A percentile compares a stretch with the other conserved stretches of the same genome.
Conservation (phyloP, 2,113 vertebrate species). For the Rhynchopsitta pachyrhyncha region DNA sequence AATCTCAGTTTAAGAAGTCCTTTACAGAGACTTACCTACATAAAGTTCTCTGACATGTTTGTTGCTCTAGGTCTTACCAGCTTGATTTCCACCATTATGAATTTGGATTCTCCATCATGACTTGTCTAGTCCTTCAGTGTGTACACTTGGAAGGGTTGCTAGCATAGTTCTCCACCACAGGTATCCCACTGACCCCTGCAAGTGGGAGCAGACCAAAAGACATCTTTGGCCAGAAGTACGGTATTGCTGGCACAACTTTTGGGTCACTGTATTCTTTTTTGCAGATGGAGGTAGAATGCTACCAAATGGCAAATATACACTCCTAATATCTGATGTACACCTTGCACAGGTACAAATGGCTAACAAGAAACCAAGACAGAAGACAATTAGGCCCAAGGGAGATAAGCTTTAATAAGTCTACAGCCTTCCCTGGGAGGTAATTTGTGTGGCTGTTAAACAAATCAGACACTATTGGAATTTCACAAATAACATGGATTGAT, state of each 20-base stretch:
- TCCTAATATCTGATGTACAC: neutral
- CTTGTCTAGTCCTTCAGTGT: neutral
- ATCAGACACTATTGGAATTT: conserved; percentile 1
- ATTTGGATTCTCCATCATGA: neutral
- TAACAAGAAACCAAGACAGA: neutral
- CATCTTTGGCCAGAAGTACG: neutral
- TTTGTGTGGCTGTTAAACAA: neutral
- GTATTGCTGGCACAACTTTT: neutral
- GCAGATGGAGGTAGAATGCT: neutral
- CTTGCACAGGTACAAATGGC: neutral
- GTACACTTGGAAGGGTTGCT: neutral
- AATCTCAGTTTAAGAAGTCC: neutral
- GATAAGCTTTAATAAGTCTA: neutral
- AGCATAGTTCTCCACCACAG: neutral
- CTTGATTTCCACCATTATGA: rapidly evolving
- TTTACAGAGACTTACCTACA: rapidly evolving
- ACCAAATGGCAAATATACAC: neutral
- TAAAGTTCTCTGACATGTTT: neutral
- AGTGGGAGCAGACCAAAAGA: neutral
- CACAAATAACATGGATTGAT: neutral
- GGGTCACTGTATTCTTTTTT: neutral
- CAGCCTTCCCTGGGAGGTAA: neutral
- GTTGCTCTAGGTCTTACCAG: neutral
- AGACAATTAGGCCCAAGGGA: neutral
- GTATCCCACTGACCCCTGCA: neutral